Conservation (phyloP, 2,888 invertebrate species). For the Ophioninae sp. region DNA sequence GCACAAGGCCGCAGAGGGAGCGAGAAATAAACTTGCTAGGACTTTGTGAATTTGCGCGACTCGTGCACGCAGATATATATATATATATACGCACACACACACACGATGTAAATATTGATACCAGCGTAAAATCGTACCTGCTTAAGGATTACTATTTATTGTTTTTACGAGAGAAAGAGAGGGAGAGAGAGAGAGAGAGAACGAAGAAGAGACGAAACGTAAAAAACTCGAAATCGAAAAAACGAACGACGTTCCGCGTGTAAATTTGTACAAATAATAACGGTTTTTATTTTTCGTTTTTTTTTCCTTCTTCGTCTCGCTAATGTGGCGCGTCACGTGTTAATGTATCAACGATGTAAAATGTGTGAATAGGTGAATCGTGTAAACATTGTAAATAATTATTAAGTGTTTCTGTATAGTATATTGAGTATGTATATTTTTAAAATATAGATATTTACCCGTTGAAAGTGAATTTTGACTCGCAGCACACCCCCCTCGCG, state of each 20-base stretch:
- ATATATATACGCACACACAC: slow-evolving; percentile 49
- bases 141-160: slow-evolving; percentile 80
- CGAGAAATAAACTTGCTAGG: slow-evolving; percentile 22
- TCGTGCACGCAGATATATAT: slow-evolving; percentile 27
- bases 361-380: slow-evolving; percentile 76
- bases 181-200: slow-evolving; percentile 47
- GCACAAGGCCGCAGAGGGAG: background rate
- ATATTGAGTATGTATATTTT: slow-evolving; percentile 75
- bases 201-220: slow-evolving; percentile 23
- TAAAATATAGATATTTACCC: slow-evolving; percentile 70
- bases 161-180: slow-evolving; percentile 68
- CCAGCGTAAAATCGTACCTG: slow-evolving; percentile 78
- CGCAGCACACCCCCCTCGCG: background rate
- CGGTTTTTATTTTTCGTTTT: slow-evolving; percentile 68
- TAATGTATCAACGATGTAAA: slow-evolving; percentile 72
- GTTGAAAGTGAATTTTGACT: slow-evolving; percentile 61
- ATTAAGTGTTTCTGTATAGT: slow-evolving; percentile 74
- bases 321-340: slow-evolving; percentile 56
- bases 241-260: slow-evolving; percentile 46
- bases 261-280: slow-evolving; percentile 64
- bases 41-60: slow-evolving; percentile 14
- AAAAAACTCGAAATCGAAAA: background rate
- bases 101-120: slow-evolving; percentile 66
- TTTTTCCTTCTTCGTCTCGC: slow-evolving; percentile 51
- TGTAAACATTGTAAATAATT: slow-evolving; percentile 80